Conservation (phyloP, 2,113 vertebrate genomes). For the Apodemus sylvaticus region DNA sequence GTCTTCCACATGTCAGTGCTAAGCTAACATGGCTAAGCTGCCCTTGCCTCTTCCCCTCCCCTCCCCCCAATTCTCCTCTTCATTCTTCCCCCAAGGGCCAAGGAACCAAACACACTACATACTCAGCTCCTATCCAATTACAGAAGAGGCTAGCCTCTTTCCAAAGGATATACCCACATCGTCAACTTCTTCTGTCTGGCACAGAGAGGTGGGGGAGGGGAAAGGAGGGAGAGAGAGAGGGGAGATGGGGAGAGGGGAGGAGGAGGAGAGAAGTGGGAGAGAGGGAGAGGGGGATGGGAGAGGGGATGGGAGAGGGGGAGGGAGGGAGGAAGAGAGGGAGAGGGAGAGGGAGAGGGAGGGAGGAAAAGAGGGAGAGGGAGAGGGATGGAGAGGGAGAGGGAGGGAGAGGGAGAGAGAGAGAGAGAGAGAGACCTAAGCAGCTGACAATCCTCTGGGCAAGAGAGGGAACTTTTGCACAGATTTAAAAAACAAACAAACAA, state of each 20-base stretch:
- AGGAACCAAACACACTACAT: not conserved
- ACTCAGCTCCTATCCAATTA: not conserved
- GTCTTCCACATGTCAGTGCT: not conserved
- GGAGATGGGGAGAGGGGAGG: too few species aligned
- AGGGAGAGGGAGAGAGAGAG: too few species aligned
- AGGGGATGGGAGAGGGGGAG: too few species aligned
- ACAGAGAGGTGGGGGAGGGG: not conserved
- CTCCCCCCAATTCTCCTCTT: rapidly evolving
- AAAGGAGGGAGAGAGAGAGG: too few species aligned
- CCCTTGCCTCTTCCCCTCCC: not conserved
- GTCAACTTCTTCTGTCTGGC: not conserved
- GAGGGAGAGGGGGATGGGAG: too few species aligned
- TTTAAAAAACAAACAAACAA: not conserved
- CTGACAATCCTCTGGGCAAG: not conserved
- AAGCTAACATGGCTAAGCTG: not conserved
- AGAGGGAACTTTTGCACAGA: not conserved
- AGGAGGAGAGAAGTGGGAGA: too few species aligned
- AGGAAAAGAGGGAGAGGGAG: too few species aligned
- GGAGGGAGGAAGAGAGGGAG: too few species aligned
- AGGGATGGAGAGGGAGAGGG: too few species aligned
- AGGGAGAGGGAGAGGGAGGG: too few species aligned
- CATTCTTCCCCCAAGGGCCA: not conserved
- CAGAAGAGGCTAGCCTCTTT: not conserved
- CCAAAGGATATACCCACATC: not conserved
- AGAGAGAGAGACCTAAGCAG: not conserved